These are phyloP conservation scores for Lindbergichthys nudifrons DNA, from an alignment of 2,797 vertebrate genomes.

Conservation along the genomic window DNA sequence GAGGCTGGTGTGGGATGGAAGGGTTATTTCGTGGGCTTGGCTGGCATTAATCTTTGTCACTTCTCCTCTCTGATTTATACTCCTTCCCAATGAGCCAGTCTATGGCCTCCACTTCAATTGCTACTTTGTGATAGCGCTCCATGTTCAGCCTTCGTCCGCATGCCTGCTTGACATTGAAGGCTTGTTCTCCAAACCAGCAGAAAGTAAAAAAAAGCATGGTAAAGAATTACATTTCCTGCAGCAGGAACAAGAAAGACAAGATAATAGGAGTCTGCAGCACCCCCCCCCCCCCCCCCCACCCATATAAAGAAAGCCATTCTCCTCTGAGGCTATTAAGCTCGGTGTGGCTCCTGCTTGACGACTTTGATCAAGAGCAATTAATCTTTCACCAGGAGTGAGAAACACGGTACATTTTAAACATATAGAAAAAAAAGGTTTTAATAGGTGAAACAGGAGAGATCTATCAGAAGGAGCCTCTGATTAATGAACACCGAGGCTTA, in stretches of 20 bases:
- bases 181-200: constrained; percentile 83
- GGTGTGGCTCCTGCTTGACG: constrained; percentile 60
- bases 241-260: constrained; percentile 81
- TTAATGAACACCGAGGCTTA: constrained; percentile 70
- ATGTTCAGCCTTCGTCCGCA: constrained; percentile 80
- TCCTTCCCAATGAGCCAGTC: constrained; percentile 80
- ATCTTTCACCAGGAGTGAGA: constrained; percentile 73
- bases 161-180: constrained; percentile 88
- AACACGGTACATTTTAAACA: constrained; percentile 54
- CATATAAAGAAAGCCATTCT: constrained; percentile 61
- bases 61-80: constrained; percentile 90
- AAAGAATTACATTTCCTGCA: constrained; percentile 80
- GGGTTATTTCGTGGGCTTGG: constrained; percentile 80
- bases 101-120: constrained; percentile 75
- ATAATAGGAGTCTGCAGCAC: constrained; percentile 74
- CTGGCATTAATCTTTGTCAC: constrained; percentile 85
- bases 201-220: constrained; percentile 76
- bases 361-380: constrained; percentile 81
- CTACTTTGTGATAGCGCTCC: constrained; percentile 82
- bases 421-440: constrained; percentile 60
- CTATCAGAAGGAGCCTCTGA: constrained; percentile 62
- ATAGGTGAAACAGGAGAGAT: constrained; percentile 57
- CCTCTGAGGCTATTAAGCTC: constrained; percentile 64
- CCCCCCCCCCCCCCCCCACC: constrained; percentile 12
- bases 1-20: constrained; percentile 76